Conservation (phyloP, 2,888 invertebrate species). For the Saturnia japonica region DNA sequence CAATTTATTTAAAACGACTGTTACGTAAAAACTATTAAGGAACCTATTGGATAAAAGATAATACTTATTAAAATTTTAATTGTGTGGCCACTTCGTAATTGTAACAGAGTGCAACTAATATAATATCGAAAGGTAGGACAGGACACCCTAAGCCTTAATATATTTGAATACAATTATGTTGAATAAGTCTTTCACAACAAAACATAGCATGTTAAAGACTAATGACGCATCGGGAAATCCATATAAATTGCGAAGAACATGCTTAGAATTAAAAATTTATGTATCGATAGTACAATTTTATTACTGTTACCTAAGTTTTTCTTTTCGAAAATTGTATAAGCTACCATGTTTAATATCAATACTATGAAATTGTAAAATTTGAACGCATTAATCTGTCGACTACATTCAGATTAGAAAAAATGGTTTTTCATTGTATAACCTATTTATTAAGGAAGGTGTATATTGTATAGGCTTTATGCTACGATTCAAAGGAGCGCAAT, state of each 20-base stretch:
- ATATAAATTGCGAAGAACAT: not conserved
- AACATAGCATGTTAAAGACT: not conserved
- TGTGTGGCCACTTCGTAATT: not conserved
- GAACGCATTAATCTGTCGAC: too few relatives aligned
- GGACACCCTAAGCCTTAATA: not conserved
- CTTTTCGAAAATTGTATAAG: too few relatives aligned
- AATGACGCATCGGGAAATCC: constrained; percentile 14
- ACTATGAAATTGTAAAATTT: too few relatives aligned
- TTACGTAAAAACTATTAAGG: not conserved
- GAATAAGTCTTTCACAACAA: constrained; percentile 13
- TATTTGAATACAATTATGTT: constrained; percentile 7
- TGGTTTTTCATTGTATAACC: too few relatives aligned
- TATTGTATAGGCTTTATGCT: too few relatives aligned
- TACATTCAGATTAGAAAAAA: too few relatives aligned
- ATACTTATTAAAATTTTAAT: too few relatives aligned
- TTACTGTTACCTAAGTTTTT: too few relatives aligned
- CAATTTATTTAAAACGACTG: not conserved
- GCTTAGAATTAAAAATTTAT: constrained; percentile 3
- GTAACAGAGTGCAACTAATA: not conserved
- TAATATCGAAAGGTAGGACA: not conserved
- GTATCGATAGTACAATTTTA: not conserved
- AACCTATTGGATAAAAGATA: not conserved
- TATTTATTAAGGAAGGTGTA: too few relatives aligned
- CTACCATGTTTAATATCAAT: too few relatives aligned
- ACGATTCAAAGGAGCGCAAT: too few relatives aligned